Evolutionary conservation across 2,888 invertebrate genomes (phyloP), one percentile per base, ranked within the genome.

Genomic region (Erebia aethiops): DNA sequence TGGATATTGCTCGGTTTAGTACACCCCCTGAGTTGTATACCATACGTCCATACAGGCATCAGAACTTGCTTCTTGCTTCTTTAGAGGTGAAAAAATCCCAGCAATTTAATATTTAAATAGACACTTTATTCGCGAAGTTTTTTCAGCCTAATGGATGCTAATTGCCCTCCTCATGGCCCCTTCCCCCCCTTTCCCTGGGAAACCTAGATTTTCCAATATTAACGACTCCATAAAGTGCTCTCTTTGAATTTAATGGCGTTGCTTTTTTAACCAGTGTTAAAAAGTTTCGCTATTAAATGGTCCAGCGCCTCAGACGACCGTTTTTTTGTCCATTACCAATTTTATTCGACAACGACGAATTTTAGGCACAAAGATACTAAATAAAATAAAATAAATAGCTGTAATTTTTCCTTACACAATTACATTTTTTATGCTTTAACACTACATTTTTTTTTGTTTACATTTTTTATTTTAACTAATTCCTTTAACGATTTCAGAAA

Each of bases 181-280:
- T 8, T 43, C 35, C 35, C 18, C 65, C 43, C 54, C 54, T 21
- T 46, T 66, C 35, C 66, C 69, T 49, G 71, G 67, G 69, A 43
- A 67, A 73, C 69, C 73, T 74, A 69, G 74, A 71, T 74, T 74
- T 74, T 71, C 56, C 72, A 46, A 70, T 72, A 72, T 73, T 74
- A 67, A 73, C 69, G 74, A 67, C 73, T 64, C 71, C 60, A 74
- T 74, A 73, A 71, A 74, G 63, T 67, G 64, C 26, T n/a, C 35
- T 41, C 63, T 62, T 61, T 46, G 67, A 56, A 60, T 67, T 70
- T 70, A 54, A 61, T 67, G 66, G 46, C 35, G 57, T 26, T 51
- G 8, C 64, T 68, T 67, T 52, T 57, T 57, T 57, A 21, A 21
- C 26, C 56, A 26, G 18, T 26, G 21, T 57, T 26, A 56, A 56